These are phyloP conservation scores for Podotricha telesiphe DNA, from an alignment of 2,888 invertebrate species.

Conservation along the genomic window DNA sequence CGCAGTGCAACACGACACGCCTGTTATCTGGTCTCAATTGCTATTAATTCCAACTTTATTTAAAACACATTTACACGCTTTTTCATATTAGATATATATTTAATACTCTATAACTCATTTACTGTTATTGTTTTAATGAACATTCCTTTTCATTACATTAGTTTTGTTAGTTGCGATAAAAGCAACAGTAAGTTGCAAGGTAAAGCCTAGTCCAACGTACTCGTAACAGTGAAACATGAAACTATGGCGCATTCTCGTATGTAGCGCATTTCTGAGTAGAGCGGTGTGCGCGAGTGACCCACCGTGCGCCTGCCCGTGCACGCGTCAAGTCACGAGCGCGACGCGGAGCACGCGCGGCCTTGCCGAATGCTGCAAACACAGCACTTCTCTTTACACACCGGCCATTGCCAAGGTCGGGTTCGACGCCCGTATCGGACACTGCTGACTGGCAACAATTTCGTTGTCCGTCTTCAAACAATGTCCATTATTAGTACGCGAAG, in stretches of 20 bases:
- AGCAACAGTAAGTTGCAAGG: conserved; percentile 11
- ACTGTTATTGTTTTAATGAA: not conserved
- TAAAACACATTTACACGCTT: conserved; percentile 3
- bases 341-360: conserved; percentile 42
- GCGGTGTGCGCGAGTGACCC: conserved; percentile 36
- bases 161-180: not conserved
- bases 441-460: conserved; percentile 20
- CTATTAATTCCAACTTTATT: not conserved
- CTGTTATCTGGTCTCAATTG: conserved; percentile 1
- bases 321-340: conserved; percentile 38
- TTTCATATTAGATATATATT: not conserved
- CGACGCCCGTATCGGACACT: conserved; percentile 33
- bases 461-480: conserved; percentile 14
- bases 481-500: not conserved
- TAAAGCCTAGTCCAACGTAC: conserved; percentile 10
- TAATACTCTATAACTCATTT: too few relatives aligned
- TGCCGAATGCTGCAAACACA: conserved; percentile 36
- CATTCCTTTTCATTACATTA: not conserved
- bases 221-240: conserved; percentile 32
- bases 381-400: conserved; percentile 42
- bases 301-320: conserved; percentile 24
- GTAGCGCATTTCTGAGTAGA: conserved; percentile 30
- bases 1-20: too few relatives aligned
- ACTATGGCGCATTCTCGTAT: conserved; percentile 37
- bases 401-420: conserved; percentile 56